phyloP scores from a whole-genome alignment of 1,140 invertebrate genomes.

The Daktulosphaira vitifoliae region DNA sequence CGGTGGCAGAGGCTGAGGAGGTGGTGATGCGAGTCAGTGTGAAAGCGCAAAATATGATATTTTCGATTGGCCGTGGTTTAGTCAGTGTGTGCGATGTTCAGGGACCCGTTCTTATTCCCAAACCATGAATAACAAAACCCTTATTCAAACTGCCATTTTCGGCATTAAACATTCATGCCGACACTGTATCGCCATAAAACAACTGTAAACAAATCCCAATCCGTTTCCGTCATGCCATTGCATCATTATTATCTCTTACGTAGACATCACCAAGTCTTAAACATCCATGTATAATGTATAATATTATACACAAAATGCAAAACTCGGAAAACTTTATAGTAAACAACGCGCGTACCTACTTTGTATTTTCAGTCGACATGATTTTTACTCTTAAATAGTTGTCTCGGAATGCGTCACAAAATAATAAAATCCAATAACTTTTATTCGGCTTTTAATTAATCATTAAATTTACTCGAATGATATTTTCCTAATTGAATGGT shows the following conservation, averaged over 20 bases:
- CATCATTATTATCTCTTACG: not conserved
- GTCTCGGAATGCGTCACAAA: no score
- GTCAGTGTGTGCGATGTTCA: not conserved
- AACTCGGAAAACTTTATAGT: no score
- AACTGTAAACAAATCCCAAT: conserved; percentile 24
- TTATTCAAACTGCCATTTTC: conserved; percentile 33
- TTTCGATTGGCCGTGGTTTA: conserved; percentile 29
- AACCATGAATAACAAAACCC: conserved; percentile 34
- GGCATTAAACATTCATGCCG: conserved; percentile 32
- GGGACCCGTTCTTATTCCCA: conserved; percentile 32
- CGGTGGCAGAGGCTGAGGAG: not conserved
- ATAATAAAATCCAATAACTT: no score
- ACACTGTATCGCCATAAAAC: conserved; percentile 19
- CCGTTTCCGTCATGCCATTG: not conserved
- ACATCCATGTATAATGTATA: no score
- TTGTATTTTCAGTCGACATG: no score
- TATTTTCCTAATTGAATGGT: no score
- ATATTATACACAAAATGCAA: no score
- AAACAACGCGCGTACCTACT: no score
- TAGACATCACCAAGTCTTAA: no score
- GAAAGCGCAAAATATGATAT: conserved; percentile 14
- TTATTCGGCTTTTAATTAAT: no score
- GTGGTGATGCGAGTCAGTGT: not conserved
- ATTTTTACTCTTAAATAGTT: no score
- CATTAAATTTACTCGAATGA: no score